These are phyloP conservation scores for Piaya cayana DNA, from an alignment of 2,113 vertebrate genomes.

Conservation along the genomic window DNA sequence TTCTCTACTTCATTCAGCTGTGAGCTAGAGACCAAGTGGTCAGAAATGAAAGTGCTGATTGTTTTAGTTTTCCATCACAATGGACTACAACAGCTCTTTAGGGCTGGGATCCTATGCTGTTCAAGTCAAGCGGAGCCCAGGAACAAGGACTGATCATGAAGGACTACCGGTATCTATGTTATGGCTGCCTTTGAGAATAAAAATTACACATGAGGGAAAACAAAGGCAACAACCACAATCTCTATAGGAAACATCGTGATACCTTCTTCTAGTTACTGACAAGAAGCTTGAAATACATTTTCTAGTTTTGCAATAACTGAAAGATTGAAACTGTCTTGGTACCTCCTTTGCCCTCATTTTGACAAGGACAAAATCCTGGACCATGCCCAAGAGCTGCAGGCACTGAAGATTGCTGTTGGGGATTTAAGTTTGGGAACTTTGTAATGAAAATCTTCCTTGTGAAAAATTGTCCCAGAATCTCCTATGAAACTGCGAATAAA, in stretches of 20 bases:
- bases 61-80: not conserved
- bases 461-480: slow-evolving; percentile 24
- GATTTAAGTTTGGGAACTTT: slow-evolving; percentile 21
- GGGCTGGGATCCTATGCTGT: not conserved
- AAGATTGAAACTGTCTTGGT: not conserved
- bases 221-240: not conserved
- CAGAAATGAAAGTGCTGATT: not conserved
- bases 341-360: not conserved
- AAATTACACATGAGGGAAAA: not conserved
- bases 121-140: not conserved
- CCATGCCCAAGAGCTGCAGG: not conserved
- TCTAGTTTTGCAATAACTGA: not conserved
- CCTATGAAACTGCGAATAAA: slow-evolving; percentile 24
- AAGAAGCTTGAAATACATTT: not conserved
- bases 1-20: not conserved
- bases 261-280: not conserved
- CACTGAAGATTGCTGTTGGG: slow-evolving; percentile 1
- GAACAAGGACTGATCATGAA: not conserved
- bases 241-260: not conserved
- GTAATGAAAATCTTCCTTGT: slow-evolving; percentile 33
- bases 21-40: fast-evolving
- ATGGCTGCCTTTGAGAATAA: not conserved
- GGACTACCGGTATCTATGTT: not conserved
- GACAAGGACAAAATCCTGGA: slow-evolving; percentile 43
- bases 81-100: not conserved